Conservation (phyloP, 64 coral and sea anemone species). For the Actinia tenebrosa region DNA sequence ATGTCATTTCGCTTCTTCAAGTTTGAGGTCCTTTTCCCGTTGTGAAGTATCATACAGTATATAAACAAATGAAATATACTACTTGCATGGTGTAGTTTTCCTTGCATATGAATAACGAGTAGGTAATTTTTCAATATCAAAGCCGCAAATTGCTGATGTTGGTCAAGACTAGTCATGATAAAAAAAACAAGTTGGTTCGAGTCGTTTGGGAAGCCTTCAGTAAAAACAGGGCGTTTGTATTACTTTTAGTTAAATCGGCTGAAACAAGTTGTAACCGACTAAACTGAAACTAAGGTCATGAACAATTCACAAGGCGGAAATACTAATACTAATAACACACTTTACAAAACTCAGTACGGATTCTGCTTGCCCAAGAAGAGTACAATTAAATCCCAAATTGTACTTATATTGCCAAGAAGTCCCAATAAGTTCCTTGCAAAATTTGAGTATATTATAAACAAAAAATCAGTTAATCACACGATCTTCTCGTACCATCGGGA, state of each 20-base stretch:
- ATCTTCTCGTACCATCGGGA: no score
- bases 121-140: conserved; percentile 14
- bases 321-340: no score
- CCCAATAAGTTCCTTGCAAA: no score
- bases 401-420: no score
- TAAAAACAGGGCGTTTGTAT: conserved; percentile 5
- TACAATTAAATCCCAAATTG: no score
- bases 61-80: neutral
- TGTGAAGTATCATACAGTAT: neutral
- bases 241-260: neutral
- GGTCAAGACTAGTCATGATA: neutral
- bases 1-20: neutral
- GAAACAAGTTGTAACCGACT: neutral
- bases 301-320: neutral
- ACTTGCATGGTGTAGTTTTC: neutral
- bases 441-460: no score
- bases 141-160: conserved; percentile 26
- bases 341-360: no score
- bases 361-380: no score
- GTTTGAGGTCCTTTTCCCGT: neutral
- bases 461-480: no score
- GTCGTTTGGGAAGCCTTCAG: conserved; percentile 12
- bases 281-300: neutral
- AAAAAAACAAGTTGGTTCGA: neutral
- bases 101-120: conserved; percentile 12